phyloP scores from a whole-genome alignment of 2,888 invertebrate genomes.

The Liodrosophila aerea region DNA sequence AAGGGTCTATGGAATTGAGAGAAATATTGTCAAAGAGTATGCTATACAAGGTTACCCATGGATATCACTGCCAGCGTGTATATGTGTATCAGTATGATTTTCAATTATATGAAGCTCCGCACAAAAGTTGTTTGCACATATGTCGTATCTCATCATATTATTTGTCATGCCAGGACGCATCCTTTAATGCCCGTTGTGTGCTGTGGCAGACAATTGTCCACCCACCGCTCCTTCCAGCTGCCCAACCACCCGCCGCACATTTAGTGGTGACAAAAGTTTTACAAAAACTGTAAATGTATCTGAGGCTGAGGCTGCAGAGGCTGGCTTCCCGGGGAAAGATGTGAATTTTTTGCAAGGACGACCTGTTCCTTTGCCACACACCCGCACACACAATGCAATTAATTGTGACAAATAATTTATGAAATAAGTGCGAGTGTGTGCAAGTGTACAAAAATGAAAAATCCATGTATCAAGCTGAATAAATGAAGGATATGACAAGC shows the following conservation, averaged over 20 bases:
- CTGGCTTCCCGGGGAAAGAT: slow-evolving; percentile 8
- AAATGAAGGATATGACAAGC: slow-evolving; percentile 82
- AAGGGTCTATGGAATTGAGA: slow-evolving; percentile 26
- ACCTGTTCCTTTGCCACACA: slow-evolving; percentile 34
- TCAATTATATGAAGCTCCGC: slow-evolving; percentile 80
- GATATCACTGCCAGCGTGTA: slow-evolving; percentile 1
- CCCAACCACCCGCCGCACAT: slow-evolving; percentile 31
- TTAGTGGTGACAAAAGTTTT: slow-evolving; percentile 70
- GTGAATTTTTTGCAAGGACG: slow-evolving; percentile 7
- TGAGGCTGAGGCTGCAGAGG: too few relatives aligned
- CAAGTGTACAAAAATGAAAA: slow-evolving; percentile 60
- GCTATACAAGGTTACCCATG: slow-evolving; percentile 26
- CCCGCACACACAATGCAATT: slow-evolving; percentile 80
- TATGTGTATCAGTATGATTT: slow-evolving; percentile 69
- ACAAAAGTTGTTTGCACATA: slow-evolving; percentile 82
- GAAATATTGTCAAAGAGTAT: slow-evolving; percentile 45
- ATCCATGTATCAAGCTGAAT: slow-evolving; percentile 65
- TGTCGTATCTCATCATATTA: slow-evolving; percentile 83
- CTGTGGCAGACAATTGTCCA: slow-evolving; percentile 33
- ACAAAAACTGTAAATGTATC: slow-evolving; percentile 51
- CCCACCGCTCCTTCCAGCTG: slow-evolving; percentile 17
- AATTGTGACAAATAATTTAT: slow-evolving; percentile 80
- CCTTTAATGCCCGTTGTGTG: slow-evolving; percentile 55
- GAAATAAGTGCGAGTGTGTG: slow-evolving; percentile 55
- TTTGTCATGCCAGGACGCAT: slow-evolving; percentile 76